Evolutionary conservation across 2,797 vertebrate species (phyloP), one percentile per base, ranked within the genome.

Genomic region (Neosilurus mollespiculum): DNA sequence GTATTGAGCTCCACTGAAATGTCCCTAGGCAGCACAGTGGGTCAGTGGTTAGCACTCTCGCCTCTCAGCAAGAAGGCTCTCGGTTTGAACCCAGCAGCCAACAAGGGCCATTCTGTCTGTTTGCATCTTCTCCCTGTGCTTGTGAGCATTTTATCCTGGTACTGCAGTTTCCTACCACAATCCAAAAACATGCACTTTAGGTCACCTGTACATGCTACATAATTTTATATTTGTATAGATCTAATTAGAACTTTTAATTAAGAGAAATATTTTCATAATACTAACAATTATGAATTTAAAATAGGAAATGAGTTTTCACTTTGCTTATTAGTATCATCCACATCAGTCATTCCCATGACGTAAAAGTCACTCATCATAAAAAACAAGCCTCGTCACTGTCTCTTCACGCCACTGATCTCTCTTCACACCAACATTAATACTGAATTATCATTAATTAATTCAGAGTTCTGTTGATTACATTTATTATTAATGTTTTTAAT

Each of bases 361-460:
- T 37, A 54, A 73, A 73, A 30, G 51, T 56, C 51, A 56, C 14
- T 73, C 15, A 56, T 15, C 59, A 59, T 59, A 37, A 76, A 72
- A 72, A 7, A 54, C n/a, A 20, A 54, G 70, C n/a, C 49, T 72
- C n/a, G 37, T 59, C 26, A 34, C 22, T 2, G 4, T 59, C 10
- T 59, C 53, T 24, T 30, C 54, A 59, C 54, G 14, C 6, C 0
- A 20, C 56, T 59, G 30, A 76, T 59, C 56, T 76, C 30, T 37
- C 8, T 76, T 59, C 26, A 59, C 0, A 10, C 9, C 30, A 34
- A 1, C 26, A 59, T 59, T 59, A 37, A 0, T 34, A 14, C 26
- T 37, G 24, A 75, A 75, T 56, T 75, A 14, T 76, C 73, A 59
- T 11, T 58, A 53, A 58, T 30, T 58, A 76, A 76, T 76, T 76